Conservation (phyloP, 1,140 invertebrate species). For the Drosophila pseudoananassae region DNA sequence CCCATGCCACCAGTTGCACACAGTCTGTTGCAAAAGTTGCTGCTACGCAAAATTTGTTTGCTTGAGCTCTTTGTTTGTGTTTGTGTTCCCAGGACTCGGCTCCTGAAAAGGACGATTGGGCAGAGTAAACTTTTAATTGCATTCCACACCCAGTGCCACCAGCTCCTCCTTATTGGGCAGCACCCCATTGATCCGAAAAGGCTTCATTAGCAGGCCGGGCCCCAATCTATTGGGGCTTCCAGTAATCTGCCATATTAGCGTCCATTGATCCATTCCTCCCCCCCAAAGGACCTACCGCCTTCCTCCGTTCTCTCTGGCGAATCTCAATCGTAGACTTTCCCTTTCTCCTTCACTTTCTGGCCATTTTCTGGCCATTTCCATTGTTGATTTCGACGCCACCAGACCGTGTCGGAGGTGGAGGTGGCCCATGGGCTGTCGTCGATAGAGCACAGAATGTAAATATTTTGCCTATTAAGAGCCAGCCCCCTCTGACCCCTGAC, state of each 20-base stretch:
- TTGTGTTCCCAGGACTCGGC: constrained; percentile 12
- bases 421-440: constrained; percentile 4
- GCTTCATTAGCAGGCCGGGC: constrained; percentile 6
- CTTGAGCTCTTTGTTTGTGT: constrained; percentile 34
- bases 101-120: constrained; percentile 33
- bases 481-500: constrained; percentile 14
- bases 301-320: neutral
- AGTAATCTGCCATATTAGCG: constrained; percentile 14
- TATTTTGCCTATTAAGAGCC: constrained; percentile 48
- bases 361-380: constrained; percentile 30
- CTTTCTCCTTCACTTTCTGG: constrained; percentile 2
- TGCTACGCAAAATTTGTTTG: no score
- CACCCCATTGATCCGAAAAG: no score
- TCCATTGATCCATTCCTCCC: no score
- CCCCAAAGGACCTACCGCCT: no score
- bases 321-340: constrained; percentile 5
- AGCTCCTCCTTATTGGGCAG: no score
- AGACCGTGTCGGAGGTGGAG: constrained; percentile 12
- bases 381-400: constrained; percentile 57
- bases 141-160: constrained; percentile 12
- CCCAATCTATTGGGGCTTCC: neutral
- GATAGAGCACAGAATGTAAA: constrained; percentile 22
- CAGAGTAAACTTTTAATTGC: constrained; percentile 61
- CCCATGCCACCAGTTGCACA: constrained; percentile 27
- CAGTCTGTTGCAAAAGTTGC: constrained; percentile 56